Evolutionary conservation across 2,113 vertebrate species (phyloP).

Genomic region (Prochilodus magdalenae): DNA sequence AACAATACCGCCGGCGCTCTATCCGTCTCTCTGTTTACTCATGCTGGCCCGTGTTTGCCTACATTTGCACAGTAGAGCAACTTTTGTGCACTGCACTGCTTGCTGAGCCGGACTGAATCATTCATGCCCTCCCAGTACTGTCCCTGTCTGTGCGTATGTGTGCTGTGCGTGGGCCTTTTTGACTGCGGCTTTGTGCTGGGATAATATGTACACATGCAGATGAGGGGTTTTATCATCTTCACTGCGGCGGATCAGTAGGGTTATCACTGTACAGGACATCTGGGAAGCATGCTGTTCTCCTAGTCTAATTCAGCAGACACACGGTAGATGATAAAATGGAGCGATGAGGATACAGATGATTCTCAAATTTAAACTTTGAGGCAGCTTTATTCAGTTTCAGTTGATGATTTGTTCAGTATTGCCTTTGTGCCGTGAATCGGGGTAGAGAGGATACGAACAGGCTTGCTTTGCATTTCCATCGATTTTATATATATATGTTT

Average conservation of each 20-base stretch:
- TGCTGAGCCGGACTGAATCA: constrained; percentile 20
- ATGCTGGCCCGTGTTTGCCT: constrained; percentile 29
- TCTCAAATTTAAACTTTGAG: not conserved
- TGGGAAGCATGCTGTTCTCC: not conserved
- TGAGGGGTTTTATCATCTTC: constrained; percentile 32
- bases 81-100: constrained; percentile 10
- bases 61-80: constrained; percentile 38
- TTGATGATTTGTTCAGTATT: not conserved
- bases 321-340: constrained; percentile 13
- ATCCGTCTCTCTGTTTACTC: constrained; percentile 14
- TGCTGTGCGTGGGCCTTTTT: constrained; percentile 17
- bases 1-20: not conserved
- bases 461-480: not conserved
- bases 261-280: constrained; percentile 31
- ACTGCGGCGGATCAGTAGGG: not conserved
- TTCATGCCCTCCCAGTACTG: not conserved
- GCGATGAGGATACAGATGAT: not conserved
- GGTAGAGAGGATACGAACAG: not conserved
- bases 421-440: not conserved
- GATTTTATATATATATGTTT: no score
- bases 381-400: not conserved
- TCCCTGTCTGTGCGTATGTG: not conserved
- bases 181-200: constrained; percentile 35
- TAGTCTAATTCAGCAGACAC: constrained; percentile 15
- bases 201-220: constrained; percentile 54